Conservation (phyloP, 1,140 invertebrate species). For the Marisa cornuarietis region DNA sequence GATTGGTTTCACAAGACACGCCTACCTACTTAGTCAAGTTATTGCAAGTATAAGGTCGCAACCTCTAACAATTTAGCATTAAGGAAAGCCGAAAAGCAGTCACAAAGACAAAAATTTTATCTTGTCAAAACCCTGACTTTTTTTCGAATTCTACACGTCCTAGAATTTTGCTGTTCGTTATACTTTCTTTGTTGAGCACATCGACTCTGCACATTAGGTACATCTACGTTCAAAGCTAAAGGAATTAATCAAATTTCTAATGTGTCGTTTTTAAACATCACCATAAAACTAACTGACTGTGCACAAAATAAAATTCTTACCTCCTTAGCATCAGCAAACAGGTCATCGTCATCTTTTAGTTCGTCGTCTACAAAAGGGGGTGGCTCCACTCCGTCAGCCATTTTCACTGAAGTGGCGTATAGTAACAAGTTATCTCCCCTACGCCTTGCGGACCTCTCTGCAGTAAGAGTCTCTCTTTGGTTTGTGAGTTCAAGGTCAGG, state of each 20-base stretch:
- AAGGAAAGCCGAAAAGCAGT: too few relatives aligned
- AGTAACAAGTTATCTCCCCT: conserved; percentile 13
- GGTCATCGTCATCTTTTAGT: conserved; percentile 76
- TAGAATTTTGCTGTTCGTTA: neutral
- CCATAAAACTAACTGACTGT: neutral
- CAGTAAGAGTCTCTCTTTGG: neutral
- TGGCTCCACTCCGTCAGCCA: conserved; percentile 67
- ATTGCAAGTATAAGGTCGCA: neutral
- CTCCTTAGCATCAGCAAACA: conserved; percentile 82
- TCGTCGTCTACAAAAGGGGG: conserved; percentile 76
- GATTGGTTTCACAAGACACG: neutral
- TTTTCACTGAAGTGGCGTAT: conserved; percentile 57
- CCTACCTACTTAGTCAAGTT: neutral
- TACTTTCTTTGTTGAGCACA: too few relatives aligned
- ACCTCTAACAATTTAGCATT: neutral
- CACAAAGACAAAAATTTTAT: too few relatives aligned
- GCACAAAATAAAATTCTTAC: conserved; percentile 65
- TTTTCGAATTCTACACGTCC: neutral
- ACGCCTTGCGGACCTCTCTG: neutral
- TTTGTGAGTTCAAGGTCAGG: neutral
- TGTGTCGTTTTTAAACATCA: neutral
- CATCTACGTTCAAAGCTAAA: too few relatives aligned
- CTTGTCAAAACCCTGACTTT: neutral
- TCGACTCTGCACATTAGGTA: too few relatives aligned
- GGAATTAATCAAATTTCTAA: too few relatives aligned